These are phyloP conservation scores for Cistogaster globosa DNA, from an alignment of 2,888 invertebrate genomes.

Conservation along the genomic window DNA sequence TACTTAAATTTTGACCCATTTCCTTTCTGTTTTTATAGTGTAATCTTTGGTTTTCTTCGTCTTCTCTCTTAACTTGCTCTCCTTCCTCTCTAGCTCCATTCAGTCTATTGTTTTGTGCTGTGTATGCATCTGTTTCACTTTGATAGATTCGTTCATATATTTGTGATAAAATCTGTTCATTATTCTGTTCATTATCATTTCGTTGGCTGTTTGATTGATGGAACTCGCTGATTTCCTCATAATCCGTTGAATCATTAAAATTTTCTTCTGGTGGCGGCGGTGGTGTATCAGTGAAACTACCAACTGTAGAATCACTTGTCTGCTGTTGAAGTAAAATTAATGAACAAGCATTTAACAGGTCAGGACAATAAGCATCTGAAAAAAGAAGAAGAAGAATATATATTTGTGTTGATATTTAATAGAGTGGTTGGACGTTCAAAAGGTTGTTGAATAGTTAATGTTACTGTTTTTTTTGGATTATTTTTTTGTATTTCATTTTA, in stretches of 20 bases:
- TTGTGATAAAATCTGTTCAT: slow-evolving; percentile 67
- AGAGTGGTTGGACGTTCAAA: neutral
- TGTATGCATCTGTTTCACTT: slow-evolving; percentile 7
- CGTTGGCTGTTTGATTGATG: slow-evolving; percentile 40
- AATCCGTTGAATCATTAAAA: slow-evolving; percentile 76
- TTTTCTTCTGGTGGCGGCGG: slow-evolving; percentile 68
- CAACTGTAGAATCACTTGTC: slow-evolving; percentile 79
- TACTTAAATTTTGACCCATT: slow-evolving; percentile 85
- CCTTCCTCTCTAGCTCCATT: slow-evolving; percentile 46
- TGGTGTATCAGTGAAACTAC: slow-evolving; percentile 78
- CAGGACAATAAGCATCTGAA: slow-evolving; percentile 81
- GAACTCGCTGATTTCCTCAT: slow-evolving; percentile 80
- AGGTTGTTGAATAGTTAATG: too few species aligned
- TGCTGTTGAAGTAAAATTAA: slow-evolving; percentile 78
- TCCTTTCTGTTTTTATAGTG: slow-evolving; percentile 74
- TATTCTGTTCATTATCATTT: slow-evolving; percentile 33
- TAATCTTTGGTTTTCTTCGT: slow-evolving; percentile 75
- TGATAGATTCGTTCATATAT: slow-evolving; percentile 47
- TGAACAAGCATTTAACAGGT: slow-evolving; percentile 81
- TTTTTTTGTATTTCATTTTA: too few species aligned
- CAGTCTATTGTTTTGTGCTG: slow-evolving; percentile 52
- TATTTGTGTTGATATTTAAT: neutral
- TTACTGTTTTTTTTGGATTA: too few species aligned
- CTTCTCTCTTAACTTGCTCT: slow-evolving; percentile 35
- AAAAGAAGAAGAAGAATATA: neutral